phyloP scores from a whole-genome alignment of 2,113 vertebrate species.

The Megaceryle torquata region DNA sequence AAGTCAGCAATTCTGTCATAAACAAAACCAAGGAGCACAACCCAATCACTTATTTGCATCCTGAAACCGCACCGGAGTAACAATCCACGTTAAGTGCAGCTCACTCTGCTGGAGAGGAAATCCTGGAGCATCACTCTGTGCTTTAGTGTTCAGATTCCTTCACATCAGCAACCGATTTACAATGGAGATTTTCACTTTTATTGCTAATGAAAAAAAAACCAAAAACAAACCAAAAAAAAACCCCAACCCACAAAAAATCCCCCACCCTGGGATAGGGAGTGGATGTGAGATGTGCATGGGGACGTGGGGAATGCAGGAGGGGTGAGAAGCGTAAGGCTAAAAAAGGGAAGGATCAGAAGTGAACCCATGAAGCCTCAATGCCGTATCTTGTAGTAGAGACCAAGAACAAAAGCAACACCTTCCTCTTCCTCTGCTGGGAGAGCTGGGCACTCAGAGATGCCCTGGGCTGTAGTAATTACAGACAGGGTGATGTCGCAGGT shows the following conservation, averaged over 20 bases:
- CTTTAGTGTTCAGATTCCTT: background rate
- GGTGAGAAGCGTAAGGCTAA: background rate
- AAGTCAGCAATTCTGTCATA: background rate
- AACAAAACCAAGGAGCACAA: background rate
- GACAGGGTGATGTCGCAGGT: background rate
- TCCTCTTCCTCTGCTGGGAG: background rate
- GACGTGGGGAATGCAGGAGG: background rate
- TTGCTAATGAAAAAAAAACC: background rate
- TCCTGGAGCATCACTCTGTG: background rate
- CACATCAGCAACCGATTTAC: background rate
- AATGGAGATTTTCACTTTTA: background rate
- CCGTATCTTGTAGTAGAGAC: background rate
- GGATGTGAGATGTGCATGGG: background rate
- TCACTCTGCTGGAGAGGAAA: background rate
- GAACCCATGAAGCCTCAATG: background rate
- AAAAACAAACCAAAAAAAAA: no score
- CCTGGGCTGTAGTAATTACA: background rate
- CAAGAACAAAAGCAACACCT: background rate
- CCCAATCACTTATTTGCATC: background rate
- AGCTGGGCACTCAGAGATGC: background rate
- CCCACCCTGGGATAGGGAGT: rapidly evolving
- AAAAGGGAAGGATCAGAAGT: background rate
- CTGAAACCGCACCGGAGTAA: background rate
- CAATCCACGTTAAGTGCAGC: background rate
- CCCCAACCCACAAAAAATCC: no score